Evolutionary conservation across 1,140 invertebrate genomes (phyloP).

Genomic region (Saccostrea cuccullata): DNA sequence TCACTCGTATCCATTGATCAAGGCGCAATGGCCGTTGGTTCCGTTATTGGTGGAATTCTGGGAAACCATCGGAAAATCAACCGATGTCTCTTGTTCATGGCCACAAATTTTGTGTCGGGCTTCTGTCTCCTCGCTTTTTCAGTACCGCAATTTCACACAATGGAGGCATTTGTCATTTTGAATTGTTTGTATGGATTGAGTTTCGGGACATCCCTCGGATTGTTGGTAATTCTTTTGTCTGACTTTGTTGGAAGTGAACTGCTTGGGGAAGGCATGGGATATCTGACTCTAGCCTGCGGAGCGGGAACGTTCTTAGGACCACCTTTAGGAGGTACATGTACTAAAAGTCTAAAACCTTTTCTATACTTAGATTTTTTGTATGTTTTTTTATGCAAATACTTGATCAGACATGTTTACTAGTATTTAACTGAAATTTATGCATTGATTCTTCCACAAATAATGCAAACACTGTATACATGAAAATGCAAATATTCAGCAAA

Average conservation of each 20-base stretch:
- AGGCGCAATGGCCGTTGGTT: constrained; percentile 64
- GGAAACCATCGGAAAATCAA: constrained; percentile 64
- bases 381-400: too few species aligned
- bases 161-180: constrained; percentile 44
- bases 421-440: too few species aligned
- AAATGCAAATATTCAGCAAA: too few species aligned
- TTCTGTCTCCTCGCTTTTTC: constrained; percentile 45
- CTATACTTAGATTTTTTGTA: too few species aligned
- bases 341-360: too few species aligned
- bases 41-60: constrained; percentile 67
- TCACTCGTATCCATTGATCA: constrained; percentile 60
- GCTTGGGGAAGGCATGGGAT: constrained; percentile 69
- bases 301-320: constrained; percentile 70
- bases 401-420: too few species aligned
- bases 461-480: too few species aligned
- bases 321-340: constrained; percentile 67
- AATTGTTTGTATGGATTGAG: constrained; percentile 60
- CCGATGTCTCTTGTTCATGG: constrained; percentile 63
- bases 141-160: constrained; percentile 54
- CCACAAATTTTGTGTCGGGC: constrained; percentile 63
- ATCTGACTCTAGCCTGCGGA: constrained; percentile 73
- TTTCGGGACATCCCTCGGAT: constrained; percentile 70
- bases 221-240: constrained; percentile 68
- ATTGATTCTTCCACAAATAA: too few species aligned
- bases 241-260: constrained; percentile 68